phyloP scores from a whole-genome alignment of 2,113 vertebrate species.

The Phylloscopus trochilus region DNA sequence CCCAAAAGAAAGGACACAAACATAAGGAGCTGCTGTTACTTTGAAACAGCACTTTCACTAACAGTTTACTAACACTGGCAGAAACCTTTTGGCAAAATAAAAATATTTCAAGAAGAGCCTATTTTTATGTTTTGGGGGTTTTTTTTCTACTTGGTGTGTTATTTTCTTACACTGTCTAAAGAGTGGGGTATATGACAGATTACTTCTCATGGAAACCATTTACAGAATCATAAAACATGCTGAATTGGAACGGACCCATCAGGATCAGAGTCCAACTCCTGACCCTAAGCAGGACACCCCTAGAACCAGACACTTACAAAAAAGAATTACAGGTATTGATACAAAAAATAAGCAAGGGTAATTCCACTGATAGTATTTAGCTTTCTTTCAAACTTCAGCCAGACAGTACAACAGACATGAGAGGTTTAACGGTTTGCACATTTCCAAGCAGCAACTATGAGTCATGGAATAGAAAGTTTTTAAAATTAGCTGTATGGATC shows the following conservation, averaged over 20 bases:
- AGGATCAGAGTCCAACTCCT: not conserved
- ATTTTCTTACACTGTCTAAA: not conserved
- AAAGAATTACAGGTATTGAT: not conserved
- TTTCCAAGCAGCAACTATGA: not conserved
- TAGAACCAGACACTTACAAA: not conserved
- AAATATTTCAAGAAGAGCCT: not conserved
- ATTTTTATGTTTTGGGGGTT: accelerated
- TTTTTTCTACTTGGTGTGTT: not conserved
- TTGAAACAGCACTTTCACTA: constrained; percentile 23
- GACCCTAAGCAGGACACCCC: not conserved
- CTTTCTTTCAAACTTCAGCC: not conserved
- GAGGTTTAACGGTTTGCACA: not conserved
- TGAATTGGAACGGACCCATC: not conserved
- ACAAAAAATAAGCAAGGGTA: not conserved
- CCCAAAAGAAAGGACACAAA: not conserved
- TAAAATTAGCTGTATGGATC: not conserved
- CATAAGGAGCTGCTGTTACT: constrained; percentile 4
- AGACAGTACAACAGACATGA: not conserved
- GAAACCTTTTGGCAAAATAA: constrained; percentile 4
- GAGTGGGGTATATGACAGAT: not conserved
- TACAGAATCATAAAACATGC: not conserved
- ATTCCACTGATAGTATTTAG: not conserved
- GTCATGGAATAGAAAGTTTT: not conserved
- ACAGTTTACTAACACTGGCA: not conserved
- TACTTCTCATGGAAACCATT: not conserved